Evolutionary conservation across 2,797 vertebrate species (phyloP).

Genomic region (Micrastur ruficollis): DNA sequence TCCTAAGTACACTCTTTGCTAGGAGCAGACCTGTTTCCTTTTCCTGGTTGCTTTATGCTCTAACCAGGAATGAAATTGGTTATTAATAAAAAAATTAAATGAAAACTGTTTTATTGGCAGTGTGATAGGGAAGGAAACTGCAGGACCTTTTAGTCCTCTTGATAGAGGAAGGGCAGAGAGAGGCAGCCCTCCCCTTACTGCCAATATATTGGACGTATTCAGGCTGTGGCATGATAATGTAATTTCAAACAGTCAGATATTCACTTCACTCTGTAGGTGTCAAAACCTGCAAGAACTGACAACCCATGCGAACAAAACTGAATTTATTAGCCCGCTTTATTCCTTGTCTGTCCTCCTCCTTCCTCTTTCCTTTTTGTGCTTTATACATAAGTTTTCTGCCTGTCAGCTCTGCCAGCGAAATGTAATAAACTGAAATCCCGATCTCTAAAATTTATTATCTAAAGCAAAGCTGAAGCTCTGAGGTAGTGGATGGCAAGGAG

Average conservation of each 20-base stretch:
- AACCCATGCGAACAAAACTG: neutral
- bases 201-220: neutral
- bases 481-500: neutral
- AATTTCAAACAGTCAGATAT: constrained; percentile 4
- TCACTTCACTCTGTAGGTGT: neutral
- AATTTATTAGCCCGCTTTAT: neutral
- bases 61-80: too few species aligned
- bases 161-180: neutral
- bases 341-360: neutral
- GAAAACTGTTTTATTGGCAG: neutral
- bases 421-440: neutral
- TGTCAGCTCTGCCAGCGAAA: neutral
- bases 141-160: neutral
- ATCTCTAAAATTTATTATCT: neutral
- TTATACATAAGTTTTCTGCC: neutral
- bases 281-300: neutral
- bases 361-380: neutral
- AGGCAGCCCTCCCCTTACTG: neutral
- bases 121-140: neutral
- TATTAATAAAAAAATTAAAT: too few species aligned
- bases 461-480: neutral
- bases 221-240: neutral
- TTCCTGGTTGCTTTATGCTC: neutral
- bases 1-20: neutral
- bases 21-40: neutral